Evolutionary conservation across 1,140 invertebrate genomes (phyloP).

Genomic region (Temnothorax longispinosus): DNA sequence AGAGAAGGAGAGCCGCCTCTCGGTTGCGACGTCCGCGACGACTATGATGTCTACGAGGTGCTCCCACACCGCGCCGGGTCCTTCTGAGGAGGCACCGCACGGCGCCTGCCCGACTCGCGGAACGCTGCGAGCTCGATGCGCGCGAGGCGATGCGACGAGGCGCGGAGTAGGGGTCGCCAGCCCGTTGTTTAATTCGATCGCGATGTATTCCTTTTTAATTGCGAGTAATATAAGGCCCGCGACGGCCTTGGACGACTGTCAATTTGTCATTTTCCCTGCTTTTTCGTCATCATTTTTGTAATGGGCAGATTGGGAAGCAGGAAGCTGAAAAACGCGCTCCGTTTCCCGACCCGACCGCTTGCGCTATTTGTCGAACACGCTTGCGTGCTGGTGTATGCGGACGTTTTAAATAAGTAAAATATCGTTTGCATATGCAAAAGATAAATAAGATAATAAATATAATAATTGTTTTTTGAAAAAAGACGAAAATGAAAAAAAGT

Average conservation of each 20-base stretch:
- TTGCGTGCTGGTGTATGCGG: neutral
- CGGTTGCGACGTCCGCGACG: constrained; percentile 31
- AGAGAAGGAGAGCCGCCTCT: constrained; percentile 43
- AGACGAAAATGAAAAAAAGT: neutral
- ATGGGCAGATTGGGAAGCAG: neutral
- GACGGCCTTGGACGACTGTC: constrained; percentile 21
- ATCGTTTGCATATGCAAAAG: too few species aligned
- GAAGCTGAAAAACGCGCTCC: neutral
- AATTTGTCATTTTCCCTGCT: neutral
- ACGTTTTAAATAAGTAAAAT: neutral
- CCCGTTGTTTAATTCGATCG: constrained; percentile 51
- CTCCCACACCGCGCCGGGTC: constrained; percentile 29
- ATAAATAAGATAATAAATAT: neutral
- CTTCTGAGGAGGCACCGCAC: constrained; percentile 52
- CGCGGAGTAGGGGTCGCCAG: constrained; percentile 23
- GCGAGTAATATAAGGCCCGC: neutral
- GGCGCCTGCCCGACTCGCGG: constrained; percentile 67
- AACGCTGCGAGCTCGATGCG: constrained; percentile 63
- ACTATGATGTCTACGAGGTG: constrained; percentile 26
- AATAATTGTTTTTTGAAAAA: neutral
- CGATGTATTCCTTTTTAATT: constrained; percentile 52
- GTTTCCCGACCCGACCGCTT: too few species aligned
- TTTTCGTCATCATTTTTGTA: constrained; percentile 5
- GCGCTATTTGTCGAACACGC: neutral
- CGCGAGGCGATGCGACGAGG: neutral